These are phyloP conservation scores for Pithys albifrons DNA, from an alignment of 2,113 vertebrate species.

Conservation along the genomic window DNA sequence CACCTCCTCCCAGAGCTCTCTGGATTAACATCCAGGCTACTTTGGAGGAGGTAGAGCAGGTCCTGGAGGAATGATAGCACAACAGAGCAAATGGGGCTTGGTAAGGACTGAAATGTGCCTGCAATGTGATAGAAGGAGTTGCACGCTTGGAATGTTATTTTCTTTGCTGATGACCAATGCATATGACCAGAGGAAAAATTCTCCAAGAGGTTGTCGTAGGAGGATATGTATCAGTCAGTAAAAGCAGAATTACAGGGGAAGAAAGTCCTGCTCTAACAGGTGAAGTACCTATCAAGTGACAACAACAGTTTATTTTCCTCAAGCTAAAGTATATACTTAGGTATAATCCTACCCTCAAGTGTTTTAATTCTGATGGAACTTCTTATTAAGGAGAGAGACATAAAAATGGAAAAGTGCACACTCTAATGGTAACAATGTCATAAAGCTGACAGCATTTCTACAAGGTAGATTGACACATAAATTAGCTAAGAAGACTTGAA, in stretches of 20 bases:
- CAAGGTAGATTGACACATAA: not conserved
- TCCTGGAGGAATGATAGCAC: not conserved
- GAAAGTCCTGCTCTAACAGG: conserved; percentile 22
- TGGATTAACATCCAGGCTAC: not conserved
- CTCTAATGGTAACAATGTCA: conserved; percentile 36
- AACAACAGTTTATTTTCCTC: conserved; percentile 57
- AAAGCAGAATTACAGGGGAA: not conserved
- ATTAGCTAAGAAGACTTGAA: not conserved
- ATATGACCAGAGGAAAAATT: not conserved
- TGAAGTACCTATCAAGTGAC: conserved; percentile 60
- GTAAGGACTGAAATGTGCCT: not conserved
- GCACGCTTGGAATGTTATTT: not conserved
- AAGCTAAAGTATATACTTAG: conserved; percentile 57
- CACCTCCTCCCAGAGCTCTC: not conserved
- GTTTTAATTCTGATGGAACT: conserved; percentile 48
- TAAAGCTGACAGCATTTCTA: conserved; percentile 32
- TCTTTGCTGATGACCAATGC: not conserved
- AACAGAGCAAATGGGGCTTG: not conserved
- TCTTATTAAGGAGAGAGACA: conserved; percentile 44
- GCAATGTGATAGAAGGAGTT: not conserved
- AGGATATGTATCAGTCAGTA: conserved; percentile 23
- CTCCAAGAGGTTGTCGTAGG: not conserved
- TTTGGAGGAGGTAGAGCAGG: not conserved
- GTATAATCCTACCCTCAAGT: conserved; percentile 63
- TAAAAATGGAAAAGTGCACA: conserved; percentile 34